These are phyloP conservation scores for Trimorus sp. DNA, from an alignment of 2,888 invertebrate species.

Conservation along the genomic window DNA sequence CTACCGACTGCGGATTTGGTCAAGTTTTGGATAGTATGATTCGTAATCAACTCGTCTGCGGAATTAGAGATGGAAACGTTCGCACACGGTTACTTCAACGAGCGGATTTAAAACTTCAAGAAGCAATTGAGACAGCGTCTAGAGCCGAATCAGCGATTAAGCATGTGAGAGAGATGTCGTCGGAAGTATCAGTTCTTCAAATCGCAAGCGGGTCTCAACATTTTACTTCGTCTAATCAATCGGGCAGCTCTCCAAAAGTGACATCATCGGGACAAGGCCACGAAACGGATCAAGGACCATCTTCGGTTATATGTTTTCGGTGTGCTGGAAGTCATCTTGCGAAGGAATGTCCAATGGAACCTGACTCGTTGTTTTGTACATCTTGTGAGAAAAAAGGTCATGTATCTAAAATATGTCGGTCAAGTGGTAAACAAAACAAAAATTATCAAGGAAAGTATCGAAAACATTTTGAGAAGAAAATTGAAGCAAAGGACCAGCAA, in stretches of 20 bases:
- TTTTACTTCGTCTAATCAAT: neutral
- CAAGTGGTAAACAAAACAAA: neutral
- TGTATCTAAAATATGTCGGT: constrained; percentile 15
- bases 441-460: neutral
- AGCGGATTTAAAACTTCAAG: neutral
- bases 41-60: too few species aligned
- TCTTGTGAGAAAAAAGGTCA: constrained; percentile 13
- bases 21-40: too few species aligned
- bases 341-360: constrained; percentile 22
- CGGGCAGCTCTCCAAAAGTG: neutral
- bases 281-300: too few species aligned
- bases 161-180: constrained; percentile 24
- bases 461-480: too few species aligned
- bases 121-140: constrained; percentile 20
- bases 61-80: too few species aligned
- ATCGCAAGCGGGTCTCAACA: neutral
- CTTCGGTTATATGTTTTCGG: too few species aligned
- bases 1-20: neutral
- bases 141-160: constrained; percentile 27
- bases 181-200: neutral
- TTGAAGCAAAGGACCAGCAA: neutral
- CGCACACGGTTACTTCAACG: too few species aligned
- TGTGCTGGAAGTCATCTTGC: constrained; percentile 26
- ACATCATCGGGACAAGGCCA: neutral
- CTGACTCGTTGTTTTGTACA: constrained; percentile 26